phyloP scores from a whole-genome alignment of 2,888 invertebrate genomes.

The Phorcus lineatus region DNA sequence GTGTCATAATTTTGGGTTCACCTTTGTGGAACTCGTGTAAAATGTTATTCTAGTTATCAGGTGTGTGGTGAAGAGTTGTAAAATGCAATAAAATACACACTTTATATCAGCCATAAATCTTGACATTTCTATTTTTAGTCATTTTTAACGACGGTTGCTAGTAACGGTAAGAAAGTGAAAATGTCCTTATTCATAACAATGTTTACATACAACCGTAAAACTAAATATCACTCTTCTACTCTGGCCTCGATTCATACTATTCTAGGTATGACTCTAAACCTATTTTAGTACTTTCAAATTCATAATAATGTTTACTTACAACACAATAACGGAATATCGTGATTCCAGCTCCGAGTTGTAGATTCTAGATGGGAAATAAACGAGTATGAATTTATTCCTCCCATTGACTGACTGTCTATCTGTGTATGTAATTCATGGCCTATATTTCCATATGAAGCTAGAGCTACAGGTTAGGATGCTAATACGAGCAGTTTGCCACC shows the following conservation, averaged over 20 bases:
- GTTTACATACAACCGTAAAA: too few relatives aligned
- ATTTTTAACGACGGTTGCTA: not conserved
- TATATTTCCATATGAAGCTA: not conserved
- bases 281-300: too few relatives aligned
- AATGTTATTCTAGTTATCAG: not conserved
- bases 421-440: not conserved
- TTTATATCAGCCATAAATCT: constrained; percentile 3
- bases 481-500: not conserved
- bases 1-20: too few relatives aligned
- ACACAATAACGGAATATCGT: too few relatives aligned
- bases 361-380: too few relatives aligned
- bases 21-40: too few relatives aligned
- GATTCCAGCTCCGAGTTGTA: too few relatives aligned
- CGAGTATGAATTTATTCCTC: not conserved
- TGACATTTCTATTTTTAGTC: not conserved
- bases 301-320: too few relatives aligned
- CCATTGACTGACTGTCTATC: not conserved
- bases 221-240: too few relatives aligned
- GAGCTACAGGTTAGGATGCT: not conserved
- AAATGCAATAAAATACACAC: not conserved
- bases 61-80: not conserved
- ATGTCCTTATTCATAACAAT: too few relatives aligned
- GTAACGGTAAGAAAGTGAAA: not conserved
- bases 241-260: too few relatives aligned
- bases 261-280: too few relatives aligned